Evolutionary conservation across 2,113 vertebrate species (phyloP).

Genomic region (Sterna hirundo): DNA sequence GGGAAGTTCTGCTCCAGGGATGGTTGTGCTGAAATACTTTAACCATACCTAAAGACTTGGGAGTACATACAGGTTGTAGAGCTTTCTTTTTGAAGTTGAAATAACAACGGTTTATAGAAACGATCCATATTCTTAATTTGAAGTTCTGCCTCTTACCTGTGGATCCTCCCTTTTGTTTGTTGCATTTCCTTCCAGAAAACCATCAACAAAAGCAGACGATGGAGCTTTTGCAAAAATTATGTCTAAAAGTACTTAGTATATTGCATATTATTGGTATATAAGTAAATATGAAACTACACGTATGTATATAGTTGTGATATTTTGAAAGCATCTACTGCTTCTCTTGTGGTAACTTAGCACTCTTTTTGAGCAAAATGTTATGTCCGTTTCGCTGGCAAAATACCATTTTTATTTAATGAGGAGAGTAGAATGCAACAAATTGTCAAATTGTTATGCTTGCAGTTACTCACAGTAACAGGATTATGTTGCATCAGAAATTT

Average conservation of each 20-base stretch:
- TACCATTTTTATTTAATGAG: background rate
- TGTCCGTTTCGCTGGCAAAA: background rate
- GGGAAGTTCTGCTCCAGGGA: background rate
- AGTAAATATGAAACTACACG: background rate
- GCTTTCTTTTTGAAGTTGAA: background rate
- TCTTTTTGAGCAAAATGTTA: background rate
- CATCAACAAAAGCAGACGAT: background rate
- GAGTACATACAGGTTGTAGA: background rate
- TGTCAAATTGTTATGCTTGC: background rate
- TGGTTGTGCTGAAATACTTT: background rate
- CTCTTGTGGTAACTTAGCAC: background rate
- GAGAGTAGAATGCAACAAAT: background rate
- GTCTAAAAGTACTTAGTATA: background rate
- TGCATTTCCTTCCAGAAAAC: background rate
- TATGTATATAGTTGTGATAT: background rate
- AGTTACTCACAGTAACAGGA: background rate
- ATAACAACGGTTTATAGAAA: background rate
- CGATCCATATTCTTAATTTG: background rate
- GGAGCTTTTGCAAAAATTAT: background rate
- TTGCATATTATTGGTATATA: background rate
- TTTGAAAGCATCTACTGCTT: background rate
- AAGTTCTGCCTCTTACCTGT: background rate
- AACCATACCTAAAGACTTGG: background rate
- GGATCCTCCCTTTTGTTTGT: background rate
- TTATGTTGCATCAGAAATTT: background rate